Evolutionary conservation across 2,797 vertebrate genomes (phyloP).

Genomic region (Hydrocynus forskahlii): DNA sequence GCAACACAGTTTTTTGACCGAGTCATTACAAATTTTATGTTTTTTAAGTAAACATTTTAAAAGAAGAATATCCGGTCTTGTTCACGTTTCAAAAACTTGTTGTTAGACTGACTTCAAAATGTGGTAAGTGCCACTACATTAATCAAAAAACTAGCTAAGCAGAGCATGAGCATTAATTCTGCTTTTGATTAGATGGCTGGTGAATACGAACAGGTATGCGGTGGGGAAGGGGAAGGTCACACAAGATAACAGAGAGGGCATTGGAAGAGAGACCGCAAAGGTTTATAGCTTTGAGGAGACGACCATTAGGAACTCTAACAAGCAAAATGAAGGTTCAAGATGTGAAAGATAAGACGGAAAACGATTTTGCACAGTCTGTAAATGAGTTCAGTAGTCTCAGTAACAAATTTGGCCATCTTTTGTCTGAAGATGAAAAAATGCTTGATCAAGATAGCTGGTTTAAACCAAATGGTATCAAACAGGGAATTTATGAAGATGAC

Average conservation of each 20-base stretch:
- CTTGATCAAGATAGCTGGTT: constrained; percentile 6
- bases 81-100: too few relatives aligned
- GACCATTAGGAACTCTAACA: constrained; percentile 15
- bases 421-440: constrained; percentile 32
- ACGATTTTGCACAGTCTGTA: constrained; percentile 18
- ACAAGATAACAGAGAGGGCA: constrained; percentile 1
- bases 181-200: background rate
- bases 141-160: too few relatives aligned
- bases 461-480: constrained; percentile 7
- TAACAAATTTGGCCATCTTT: constrained; percentile 13
- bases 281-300: constrained; percentile 8
- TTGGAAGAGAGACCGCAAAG: constrained; percentile 28
- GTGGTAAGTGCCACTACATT: too few relatives aligned
- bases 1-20: too few relatives aligned
- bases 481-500: background rate
- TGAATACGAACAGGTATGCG: background rate
- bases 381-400: constrained; percentile 13
- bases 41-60: too few relatives aligned
- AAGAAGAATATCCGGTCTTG: too few relatives aligned
- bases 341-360: constrained; percentile 22
- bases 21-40: too few relatives aligned
- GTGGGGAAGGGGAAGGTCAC: background rate
- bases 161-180: background rate
- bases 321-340: constrained; percentile 10
- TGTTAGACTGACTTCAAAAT: too few relatives aligned